A percentile compares a stretch with the other conserved stretches of the same genome.
phyloP scores from a whole-genome alignment of 2,797 vertebrate species.

The Chaetophractus vellerosus region DNA sequence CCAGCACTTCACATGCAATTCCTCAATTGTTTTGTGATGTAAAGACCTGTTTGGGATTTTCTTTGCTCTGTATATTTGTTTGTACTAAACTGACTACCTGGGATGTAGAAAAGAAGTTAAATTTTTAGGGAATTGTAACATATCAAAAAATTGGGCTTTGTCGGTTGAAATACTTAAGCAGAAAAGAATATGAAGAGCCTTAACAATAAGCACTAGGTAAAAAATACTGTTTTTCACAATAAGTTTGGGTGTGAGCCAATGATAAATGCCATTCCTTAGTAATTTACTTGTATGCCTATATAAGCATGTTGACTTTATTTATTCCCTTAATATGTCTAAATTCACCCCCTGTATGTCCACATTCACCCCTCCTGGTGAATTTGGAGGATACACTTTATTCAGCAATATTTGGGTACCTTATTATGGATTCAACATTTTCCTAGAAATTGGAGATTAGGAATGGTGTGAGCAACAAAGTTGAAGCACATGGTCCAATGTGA shows the following conservation, averaged over 20 bases:
- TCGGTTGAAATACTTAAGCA: slow-evolving; percentile 37
- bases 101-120: slow-evolving; percentile 24
- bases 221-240: slow-evolving; percentile 46
- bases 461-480: not conserved
- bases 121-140: slow-evolving; percentile 56
- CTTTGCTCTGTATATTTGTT: slow-evolving; percentile 26
- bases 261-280: slow-evolving; percentile 23
- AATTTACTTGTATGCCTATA: slow-evolving; percentile 19
- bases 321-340: not conserved
- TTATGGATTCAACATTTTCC: slow-evolving; percentile 10
- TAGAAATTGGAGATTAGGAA: not conserved
- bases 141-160: slow-evolving; percentile 39
- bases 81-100: not conserved
- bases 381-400: slow-evolving; percentile 53
- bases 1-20: not conserved
- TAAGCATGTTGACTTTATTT: slow-evolving; percentile 18
- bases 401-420: slow-evolving; percentile 31
- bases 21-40: not conserved
- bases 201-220: slow-evolving; percentile 1
- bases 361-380: not conserved
- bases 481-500: not conserved
- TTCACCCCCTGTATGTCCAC: not conserved
- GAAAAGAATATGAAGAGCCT: slow-evolving; percentile 27
- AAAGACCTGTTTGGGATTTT: slow-evolving; percentile 30
- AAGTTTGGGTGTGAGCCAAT: slow-evolving; percentile 10